These are phyloP conservation scores for Heliconius ismenius DNA, from an alignment of 2,888 invertebrate genomes.

Conservation along the genomic window DNA sequence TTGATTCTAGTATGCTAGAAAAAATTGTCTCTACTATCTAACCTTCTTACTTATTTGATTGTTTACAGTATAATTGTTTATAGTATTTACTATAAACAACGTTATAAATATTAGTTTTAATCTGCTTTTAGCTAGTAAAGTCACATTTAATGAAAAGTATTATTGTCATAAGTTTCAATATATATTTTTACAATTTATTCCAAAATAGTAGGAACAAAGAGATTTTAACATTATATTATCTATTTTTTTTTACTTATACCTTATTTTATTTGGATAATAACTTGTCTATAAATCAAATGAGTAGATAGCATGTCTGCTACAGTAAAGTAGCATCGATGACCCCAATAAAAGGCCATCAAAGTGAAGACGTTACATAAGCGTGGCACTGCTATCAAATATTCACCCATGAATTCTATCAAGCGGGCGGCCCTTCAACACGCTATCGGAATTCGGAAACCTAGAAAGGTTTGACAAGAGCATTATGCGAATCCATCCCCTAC, in stretches of 20 bases:
- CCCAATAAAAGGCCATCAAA: conserved; percentile 30
- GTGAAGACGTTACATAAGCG: conserved; percentile 26
- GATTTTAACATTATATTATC: not conserved
- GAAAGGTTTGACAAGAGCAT: conserved; percentile 56
- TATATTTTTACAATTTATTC: no score
- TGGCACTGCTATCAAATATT: conserved; percentile 35
- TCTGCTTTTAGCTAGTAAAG: no score
- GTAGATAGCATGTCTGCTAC: not conserved
- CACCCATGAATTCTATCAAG: conserved; percentile 42
- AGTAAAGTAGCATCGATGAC: conserved; percentile 32
- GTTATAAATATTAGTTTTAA: no score
- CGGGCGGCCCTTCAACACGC: conserved; percentile 41
- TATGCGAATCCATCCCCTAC: conserved; percentile 60
- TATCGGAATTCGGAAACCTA: conserved; percentile 61
- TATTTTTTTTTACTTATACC: not conserved
- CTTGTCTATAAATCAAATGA: conserved; percentile 25
- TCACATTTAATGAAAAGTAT: no score
- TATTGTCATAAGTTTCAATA: no score
- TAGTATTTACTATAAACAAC: no score
- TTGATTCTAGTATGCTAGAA: not conserved
- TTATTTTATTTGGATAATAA: conserved; percentile 13
- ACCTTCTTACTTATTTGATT: not conserved
- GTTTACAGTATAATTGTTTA: no score
- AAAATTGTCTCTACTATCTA: not conserved
- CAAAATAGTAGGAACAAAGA: no score